Conservation (phyloP, 2,888 invertebrate species). For the Nemotelus pantherinus region DNA sequence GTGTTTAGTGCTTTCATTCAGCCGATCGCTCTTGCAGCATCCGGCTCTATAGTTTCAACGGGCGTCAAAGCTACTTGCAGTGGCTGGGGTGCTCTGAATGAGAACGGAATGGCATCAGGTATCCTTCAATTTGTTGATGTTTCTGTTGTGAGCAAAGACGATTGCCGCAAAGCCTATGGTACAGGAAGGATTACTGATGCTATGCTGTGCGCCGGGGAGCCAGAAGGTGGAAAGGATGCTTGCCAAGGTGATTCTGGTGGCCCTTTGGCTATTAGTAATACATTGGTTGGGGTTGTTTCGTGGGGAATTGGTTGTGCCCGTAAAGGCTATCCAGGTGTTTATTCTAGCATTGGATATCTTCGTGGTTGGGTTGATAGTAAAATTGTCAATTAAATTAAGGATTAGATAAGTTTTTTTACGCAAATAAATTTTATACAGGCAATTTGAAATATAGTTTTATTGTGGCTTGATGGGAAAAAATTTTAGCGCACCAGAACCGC, state of each 20-base stretch:
- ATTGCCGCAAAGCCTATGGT: constrained; percentile 63
- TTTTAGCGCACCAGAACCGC: too few relatives aligned
- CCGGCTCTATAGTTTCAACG: constrained; percentile 51
- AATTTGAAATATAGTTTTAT: too few relatives aligned
- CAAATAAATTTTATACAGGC: too few relatives aligned
- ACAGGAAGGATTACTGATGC: constrained; percentile 52
- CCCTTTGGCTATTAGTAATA: constrained; percentile 54
- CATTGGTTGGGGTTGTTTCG: constrained; percentile 59
- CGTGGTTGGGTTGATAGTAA: constrained; percentile 57
- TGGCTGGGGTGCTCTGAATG: constrained; percentile 51
- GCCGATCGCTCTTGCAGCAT: constrained; percentile 62
- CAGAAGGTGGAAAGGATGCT: constrained; percentile 54
- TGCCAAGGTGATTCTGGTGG: constrained; percentile 53
- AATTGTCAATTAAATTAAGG: too few relatives aligned
- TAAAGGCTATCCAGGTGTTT: constrained; percentile 58
- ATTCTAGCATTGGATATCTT: constrained; percentile 48
- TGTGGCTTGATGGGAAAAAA: too few relatives aligned
- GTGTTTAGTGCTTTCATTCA: constrained; percentile 60
- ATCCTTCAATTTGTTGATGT: constrained; percentile 64
- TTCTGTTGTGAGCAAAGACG: constrained; percentile 62
- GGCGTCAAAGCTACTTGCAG: constrained; percentile 10
- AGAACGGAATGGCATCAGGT: constrained; percentile 54
- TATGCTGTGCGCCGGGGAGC: constrained; percentile 59
- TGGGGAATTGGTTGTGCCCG: constrained; percentile 61
- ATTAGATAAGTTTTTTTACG: too few relatives aligned